These are phyloP conservation scores for Bombus fervidus DNA, from an alignment of 1,140 invertebrate genomes.

Conservation along the genomic window DNA sequence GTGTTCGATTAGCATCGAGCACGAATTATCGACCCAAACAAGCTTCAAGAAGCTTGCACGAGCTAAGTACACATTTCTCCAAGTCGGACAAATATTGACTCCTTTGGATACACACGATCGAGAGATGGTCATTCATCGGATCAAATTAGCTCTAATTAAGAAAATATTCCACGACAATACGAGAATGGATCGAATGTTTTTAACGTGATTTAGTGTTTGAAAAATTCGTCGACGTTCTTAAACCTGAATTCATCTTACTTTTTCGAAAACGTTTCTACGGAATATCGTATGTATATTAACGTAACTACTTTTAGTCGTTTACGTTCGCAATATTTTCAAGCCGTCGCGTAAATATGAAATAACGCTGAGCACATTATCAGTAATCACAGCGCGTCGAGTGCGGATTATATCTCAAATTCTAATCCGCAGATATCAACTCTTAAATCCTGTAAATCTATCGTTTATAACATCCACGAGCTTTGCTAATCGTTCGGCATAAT, in stretches of 20 bases:
- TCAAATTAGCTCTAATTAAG: not conserved
- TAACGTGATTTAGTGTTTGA: too few relatives aligned
- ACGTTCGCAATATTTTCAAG: not conserved
- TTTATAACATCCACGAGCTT: slow-evolving; percentile 46
- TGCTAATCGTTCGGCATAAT: slow-evolving; percentile 54
- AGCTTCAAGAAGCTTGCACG: slow-evolving; percentile 13
- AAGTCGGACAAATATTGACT: not conserved
- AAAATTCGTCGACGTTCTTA: not conserved
- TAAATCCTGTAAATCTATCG: slow-evolving; percentile 56
- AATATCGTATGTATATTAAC: too few relatives aligned
- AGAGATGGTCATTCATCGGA: not conserved
- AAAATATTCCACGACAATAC: not conserved
- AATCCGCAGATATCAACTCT: slow-evolving; percentile 47
- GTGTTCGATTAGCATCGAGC: slow-evolving; percentile 3
- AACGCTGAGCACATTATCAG: slow-evolving; percentile 36
- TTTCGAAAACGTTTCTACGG: not conserved
- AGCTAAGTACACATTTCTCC: not conserved
- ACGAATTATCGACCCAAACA: not conserved
- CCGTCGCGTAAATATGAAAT: slow-evolving; percentile 35
- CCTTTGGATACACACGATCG: not conserved
- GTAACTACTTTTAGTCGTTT: too few relatives aligned
- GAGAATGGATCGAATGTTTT: too few relatives aligned
- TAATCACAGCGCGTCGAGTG: slow-evolving; percentile 33
- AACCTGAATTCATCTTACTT: not conserved
- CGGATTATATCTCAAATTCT: slow-evolving; percentile 40